A percentile compares a stretch with the other conserved stretches of the same genome.
phyloP scores from a whole-genome alignment of 2,797 vertebrate species.

The Lemur catta region DNA sequence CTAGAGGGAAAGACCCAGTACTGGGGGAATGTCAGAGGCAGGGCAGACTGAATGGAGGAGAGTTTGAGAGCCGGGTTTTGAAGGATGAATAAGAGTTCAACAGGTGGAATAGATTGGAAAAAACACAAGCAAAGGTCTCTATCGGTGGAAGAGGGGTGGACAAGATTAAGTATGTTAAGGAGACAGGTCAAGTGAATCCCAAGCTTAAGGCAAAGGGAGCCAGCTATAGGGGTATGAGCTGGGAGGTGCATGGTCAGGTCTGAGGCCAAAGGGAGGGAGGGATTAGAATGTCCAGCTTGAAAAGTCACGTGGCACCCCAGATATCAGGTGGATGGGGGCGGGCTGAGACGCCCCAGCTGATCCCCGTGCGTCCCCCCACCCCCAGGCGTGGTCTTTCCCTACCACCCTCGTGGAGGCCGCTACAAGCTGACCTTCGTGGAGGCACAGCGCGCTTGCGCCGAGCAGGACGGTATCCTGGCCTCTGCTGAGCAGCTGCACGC shows the following conservation, averaged over 20 bases:
- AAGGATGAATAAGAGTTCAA: slow-evolving; percentile 1
- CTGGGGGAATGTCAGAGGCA: not conserved
- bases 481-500: slow-evolving; percentile 93
- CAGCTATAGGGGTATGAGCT: not conserved
- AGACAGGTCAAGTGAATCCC: not conserved
- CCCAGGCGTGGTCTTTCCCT: slow-evolving; percentile 95
- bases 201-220: not conserved
- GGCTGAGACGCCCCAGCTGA: not conserved
- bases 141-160: not conserved
- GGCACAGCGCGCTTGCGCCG: slow-evolving; percentile 89
- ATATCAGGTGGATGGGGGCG: not conserved
- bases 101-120: not conserved
- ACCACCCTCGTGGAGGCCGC: slow-evolving; percentile 92
- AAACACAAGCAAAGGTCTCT: not conserved
- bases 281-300: not conserved
- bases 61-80: slow-evolving; percentile 23
- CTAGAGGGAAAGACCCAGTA: not conserved
- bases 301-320: not conserved
- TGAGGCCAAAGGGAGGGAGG: not conserved
- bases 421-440: slow-evolving; percentile 94
- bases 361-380: accelerated
- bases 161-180: not conserved
- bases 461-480: slow-evolving; percentile 94
- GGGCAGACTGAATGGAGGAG: not conserved
- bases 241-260: not conserved